phyloP scores from a whole-genome alignment of 2,888 invertebrate species.

The Drosophila austrosaltans region DNA sequence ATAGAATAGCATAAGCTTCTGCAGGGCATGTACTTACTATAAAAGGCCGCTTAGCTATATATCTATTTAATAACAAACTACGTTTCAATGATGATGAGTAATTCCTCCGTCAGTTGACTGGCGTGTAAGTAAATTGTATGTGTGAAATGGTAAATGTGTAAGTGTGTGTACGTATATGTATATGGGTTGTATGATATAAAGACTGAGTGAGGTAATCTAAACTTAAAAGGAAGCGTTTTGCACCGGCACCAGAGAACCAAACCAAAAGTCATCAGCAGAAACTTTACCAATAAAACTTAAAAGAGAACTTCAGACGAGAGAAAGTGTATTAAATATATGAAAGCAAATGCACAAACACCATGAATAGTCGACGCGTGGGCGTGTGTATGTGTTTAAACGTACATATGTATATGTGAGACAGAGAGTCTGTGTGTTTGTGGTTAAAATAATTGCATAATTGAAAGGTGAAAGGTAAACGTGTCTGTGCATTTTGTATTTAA shows the following conservation, averaged over 20 bases:
- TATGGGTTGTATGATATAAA: too few relatives aligned
- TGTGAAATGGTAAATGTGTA: constrained; percentile 32
- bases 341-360: constrained; percentile 65
- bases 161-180: background rate
- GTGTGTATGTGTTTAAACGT: constrained; percentile 12
- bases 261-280: constrained; percentile 66
- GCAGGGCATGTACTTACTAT: constrained; percentile 59
- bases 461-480: constrained; percentile 58
- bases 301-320: constrained; percentile 23
- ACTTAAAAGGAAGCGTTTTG: constrained; percentile 55
- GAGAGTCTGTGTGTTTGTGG: constrained; percentile 31
- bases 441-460: constrained; percentile 52
- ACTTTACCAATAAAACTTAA: constrained; percentile 56
- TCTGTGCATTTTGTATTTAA: constrained; percentile 62
- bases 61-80: constrained; percentile 68
- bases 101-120: constrained; percentile 70
- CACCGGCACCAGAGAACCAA: constrained; percentile 58
- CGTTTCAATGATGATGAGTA: constrained; percentile 80
- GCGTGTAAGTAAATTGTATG: constrained; percentile 20
- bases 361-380: constrained; percentile 27
- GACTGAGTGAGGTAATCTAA: constrained; percentile 31
- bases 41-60: constrained; percentile 55
- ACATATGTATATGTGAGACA: too few relatives aligned
- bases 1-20: constrained; percentile 22
- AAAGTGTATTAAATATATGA: constrained; percentile 37